Conservation (phyloP, 2,113 vertebrate species). For the Carettochelys insculpta region DNA sequence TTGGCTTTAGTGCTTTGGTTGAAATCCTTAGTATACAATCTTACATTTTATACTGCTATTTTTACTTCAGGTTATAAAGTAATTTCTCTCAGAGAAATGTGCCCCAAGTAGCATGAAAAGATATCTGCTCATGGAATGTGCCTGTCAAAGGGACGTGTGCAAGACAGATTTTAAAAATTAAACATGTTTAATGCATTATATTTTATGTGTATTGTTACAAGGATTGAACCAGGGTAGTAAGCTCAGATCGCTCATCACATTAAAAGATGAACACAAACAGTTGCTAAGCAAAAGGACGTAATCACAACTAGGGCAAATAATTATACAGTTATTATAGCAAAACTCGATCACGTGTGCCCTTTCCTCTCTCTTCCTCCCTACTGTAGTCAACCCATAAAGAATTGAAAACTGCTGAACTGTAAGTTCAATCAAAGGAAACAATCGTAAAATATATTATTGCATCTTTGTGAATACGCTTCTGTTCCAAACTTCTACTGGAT, state of each 20-base stretch:
- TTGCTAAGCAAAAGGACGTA: background rate
- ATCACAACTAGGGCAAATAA: background rate
- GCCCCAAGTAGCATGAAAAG: background rate
- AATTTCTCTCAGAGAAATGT: background rate
- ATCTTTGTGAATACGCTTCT: background rate
- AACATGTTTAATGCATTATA: constrained; percentile 36
- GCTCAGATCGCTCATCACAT: background rate
- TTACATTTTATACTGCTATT: constrained; percentile 28
- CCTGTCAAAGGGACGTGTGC: constrained; percentile 1
- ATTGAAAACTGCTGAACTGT: constrained; percentile 39
- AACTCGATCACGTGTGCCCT: background rate
- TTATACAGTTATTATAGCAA: background rate
- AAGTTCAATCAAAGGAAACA: constrained; percentile 49
- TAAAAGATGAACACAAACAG: background rate
- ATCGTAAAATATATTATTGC: constrained; percentile 14
- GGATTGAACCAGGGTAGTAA: constrained; percentile 14
- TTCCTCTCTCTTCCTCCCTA: background rate
- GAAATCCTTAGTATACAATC: constrained; percentile 38
- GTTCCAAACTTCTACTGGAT: constrained; percentile 24
- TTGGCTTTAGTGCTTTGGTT: constrained; percentile 55
- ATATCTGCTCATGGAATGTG: constrained; percentile 13
- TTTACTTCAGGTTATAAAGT: constrained; percentile 40
- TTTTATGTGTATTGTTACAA: background rate
- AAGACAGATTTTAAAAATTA: constrained; percentile 45
- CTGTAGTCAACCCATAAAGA: background rate